These are phyloP conservation scores for Peromyscus maniculatus DNA, from an alignment of 2,113 vertebrate genomes.

Conservation along the genomic window DNA sequence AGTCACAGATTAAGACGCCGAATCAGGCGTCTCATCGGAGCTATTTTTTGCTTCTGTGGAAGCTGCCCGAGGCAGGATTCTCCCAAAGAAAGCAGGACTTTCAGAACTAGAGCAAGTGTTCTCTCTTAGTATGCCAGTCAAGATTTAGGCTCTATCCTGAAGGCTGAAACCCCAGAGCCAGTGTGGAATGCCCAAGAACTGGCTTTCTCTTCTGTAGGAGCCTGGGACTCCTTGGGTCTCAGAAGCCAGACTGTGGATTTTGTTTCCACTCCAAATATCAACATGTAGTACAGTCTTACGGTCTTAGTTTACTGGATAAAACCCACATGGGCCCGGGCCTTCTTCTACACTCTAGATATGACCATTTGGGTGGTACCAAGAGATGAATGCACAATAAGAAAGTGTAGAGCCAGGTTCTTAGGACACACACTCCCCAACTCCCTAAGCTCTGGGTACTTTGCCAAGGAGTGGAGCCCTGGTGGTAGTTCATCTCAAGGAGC, in stretches of 20 bases:
- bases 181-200: neutral
- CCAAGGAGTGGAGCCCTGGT: neutral
- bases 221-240: neutral
- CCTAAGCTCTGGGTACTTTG: neutral
- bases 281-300: neutral
- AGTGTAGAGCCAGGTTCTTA: neutral
- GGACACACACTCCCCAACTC: neutral
- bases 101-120: neutral
- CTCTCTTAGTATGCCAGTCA: neutral
- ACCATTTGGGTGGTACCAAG: neutral
- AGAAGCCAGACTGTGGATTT: neutral
- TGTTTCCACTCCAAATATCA: neutral
- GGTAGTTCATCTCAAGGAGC: constrained; percentile 1
- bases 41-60: constrained; percentile 65
- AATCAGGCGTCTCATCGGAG: constrained; percentile 53
- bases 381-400: neutral
- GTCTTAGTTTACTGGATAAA: constrained; percentile 19
- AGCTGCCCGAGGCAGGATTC: constrained; percentile 52
- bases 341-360: neutral
- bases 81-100: constrained; percentile 54
- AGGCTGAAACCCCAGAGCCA: neutral
- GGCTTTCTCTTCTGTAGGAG: neutral
- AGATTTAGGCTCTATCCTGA: neutral
- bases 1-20: constrained; percentile 54
- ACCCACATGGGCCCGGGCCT: neutral